A percentile compares a stretch with the other conserved stretches of the same genome.
These are phyloP conservation scores for Tangara arthus DNA, from an alignment of 2,797 vertebrate genomes.

Conservation along the genomic window DNA sequence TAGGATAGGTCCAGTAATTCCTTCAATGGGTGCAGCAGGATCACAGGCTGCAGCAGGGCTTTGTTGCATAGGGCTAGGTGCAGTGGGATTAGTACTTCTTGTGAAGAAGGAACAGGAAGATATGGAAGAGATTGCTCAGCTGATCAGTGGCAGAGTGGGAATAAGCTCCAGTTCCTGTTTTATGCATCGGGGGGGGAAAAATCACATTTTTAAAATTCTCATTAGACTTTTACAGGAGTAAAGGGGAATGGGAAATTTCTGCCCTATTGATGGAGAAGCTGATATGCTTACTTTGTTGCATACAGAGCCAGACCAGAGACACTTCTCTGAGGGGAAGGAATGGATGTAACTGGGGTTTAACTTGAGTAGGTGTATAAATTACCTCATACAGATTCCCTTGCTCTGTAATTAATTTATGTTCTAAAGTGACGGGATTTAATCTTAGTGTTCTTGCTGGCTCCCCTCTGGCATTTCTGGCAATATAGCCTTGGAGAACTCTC, in stretches of 20 bases:
- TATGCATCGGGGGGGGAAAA: not conserved
- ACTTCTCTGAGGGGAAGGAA: not conserved
- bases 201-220: not conserved
- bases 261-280: not conserved
- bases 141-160: not conserved
- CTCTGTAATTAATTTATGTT: not conserved
- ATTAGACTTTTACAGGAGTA: not conserved
- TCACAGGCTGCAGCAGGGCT: not conserved
- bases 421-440: not conserved
- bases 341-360: not conserved
- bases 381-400: not conserved
- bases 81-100: not conserved
- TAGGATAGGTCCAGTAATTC: not conserved
- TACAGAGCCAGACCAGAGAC: not conserved
- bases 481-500: not conserved
- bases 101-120: not conserved
- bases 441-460: not conserved
- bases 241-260: not conserved
- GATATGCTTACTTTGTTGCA: not conserved
- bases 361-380: not conserved
- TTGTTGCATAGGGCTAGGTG: not conserved
- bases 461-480: not conserved
- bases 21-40: not conserved
- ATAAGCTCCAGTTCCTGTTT: not conserved
- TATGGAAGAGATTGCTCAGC: not conserved